These are phyloP conservation scores for Selene dorsalis DNA, from an alignment of 2,797 vertebrate species.

Conservation along the genomic window DNA sequence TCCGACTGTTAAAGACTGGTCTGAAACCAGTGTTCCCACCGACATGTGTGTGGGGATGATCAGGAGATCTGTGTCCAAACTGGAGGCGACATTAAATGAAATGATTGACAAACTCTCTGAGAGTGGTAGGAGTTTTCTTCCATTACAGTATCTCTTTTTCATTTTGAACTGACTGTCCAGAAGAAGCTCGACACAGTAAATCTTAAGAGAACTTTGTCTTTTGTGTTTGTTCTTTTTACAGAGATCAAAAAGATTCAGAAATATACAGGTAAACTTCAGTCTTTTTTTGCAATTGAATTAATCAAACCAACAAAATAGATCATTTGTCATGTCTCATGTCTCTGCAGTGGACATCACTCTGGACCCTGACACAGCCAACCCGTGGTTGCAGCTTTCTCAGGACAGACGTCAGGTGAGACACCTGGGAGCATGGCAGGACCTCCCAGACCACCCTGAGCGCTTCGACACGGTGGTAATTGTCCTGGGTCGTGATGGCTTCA, in stretches of 20 bases:
- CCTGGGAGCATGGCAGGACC: conserved; percentile 81
- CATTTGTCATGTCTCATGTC: background rate
- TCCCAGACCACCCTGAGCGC: conserved; percentile 82
- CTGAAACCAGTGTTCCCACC: conserved; percentile 78
- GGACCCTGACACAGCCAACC: conserved; percentile 87
- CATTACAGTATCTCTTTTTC: fast-evolving
- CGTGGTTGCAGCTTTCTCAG: conserved; percentile 87
- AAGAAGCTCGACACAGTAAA: background rate
- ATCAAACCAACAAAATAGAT: background rate
- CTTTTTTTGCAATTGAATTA: background rate
- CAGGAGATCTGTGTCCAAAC: conserved; percentile 78
- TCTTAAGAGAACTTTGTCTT: background rate
- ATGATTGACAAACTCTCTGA: conserved; percentile 79
- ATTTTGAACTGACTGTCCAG: background rate
- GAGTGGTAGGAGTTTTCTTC: conserved; percentile 68
- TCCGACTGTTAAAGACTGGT: conserved; percentile 84
- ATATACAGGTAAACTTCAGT: conserved; percentile 78
- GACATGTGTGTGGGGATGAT: conserved; percentile 81
- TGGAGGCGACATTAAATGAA: conserved; percentile 72
- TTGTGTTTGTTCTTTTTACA: conserved; percentile 45
- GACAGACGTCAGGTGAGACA: conserved; percentile 84
- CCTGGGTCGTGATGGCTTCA: conserved; percentile 81
- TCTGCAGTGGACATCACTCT: conserved; percentile 83
- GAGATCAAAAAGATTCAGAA: conserved; percentile 82
- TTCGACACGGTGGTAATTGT: conserved; percentile 88